Evolutionary conservation across 2,113 vertebrate species (phyloP).

Genomic region (Chaetodon auriga): DNA sequence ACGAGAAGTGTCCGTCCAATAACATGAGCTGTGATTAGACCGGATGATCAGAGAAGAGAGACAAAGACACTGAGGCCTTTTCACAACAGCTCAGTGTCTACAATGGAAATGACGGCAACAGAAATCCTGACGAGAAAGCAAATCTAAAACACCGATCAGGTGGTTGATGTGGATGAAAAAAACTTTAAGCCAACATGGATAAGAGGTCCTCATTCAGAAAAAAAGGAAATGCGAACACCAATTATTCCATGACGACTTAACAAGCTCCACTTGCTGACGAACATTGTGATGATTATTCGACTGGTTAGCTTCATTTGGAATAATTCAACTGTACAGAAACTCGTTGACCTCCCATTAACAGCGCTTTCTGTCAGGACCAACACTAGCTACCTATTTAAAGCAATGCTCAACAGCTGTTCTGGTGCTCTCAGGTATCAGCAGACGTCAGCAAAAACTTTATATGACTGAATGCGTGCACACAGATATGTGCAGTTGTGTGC

Average conservation of each 20-base stretch:
- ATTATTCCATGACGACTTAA: background rate
- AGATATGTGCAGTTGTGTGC: slow-evolving; percentile 12
- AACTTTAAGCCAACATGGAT: background rate
- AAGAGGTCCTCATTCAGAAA: background rate
- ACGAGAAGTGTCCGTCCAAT: background rate
- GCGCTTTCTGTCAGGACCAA: slow-evolving; percentile 15
- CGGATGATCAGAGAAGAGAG: background rate
- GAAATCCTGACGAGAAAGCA: background rate
- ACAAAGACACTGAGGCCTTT: background rate
- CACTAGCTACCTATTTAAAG: slow-evolving; percentile 54
- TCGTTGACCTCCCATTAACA: slow-evolving; percentile 25
- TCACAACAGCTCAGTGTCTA: background rate
- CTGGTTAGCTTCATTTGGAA: background rate
- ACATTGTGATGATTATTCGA: background rate
- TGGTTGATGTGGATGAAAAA: background rate
- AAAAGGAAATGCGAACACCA: background rate
- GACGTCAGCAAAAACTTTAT: slow-evolving; percentile 56
- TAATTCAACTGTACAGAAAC: background rate
- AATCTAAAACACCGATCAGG: background rate
- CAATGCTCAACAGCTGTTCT: slow-evolving; percentile 56
- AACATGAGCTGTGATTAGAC: background rate
- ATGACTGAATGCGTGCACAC: slow-evolving; percentile 18
- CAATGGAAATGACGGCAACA: background rate
- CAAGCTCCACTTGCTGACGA: background rate
- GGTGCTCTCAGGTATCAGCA: slow-evolving; percentile 49